A percentile compares a stretch with the other conserved stretches of the same genome.
These are phyloP conservation scores for Rhopalosiphum maidis DNA, from an alignment of 1,140 invertebrate species.

Conservation along the genomic window DNA sequence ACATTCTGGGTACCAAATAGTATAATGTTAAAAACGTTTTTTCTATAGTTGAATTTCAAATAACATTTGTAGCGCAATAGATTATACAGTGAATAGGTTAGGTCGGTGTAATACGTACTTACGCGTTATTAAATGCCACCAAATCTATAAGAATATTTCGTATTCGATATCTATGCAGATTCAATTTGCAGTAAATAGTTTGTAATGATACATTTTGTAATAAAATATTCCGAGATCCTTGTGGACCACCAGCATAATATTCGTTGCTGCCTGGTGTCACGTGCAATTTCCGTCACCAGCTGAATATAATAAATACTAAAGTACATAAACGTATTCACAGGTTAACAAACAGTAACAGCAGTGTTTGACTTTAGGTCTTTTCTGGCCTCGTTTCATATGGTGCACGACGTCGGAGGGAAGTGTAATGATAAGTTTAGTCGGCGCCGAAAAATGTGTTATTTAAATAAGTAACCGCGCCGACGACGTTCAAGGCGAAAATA, in stretches of 20 bases:
- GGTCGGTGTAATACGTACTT: background rate
- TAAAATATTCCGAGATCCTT: background rate
- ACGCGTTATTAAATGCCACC: background rate
- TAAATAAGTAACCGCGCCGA: background rate
- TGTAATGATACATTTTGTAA: background rate
- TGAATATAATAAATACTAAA: background rate
- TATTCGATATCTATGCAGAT: background rate
- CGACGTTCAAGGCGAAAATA: background rate
- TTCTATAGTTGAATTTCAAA: background rate
- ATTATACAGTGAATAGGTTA: background rate
- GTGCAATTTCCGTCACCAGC: background rate
- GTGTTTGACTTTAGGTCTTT: background rate
- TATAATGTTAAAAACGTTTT: background rate
- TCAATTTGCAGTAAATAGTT: background rate
- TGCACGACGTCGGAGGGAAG: background rate
- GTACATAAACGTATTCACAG: background rate
- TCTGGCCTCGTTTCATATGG: background rate
- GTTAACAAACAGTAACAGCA: background rate
- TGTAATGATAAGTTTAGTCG: background rate
- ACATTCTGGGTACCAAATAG: too few species aligned
- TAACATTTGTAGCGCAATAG: background rate
- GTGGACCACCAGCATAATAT: background rate
- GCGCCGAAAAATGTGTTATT: slow-evolving; percentile 27
- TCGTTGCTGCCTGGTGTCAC: background rate
- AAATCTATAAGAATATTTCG: background rate